Conservation (phyloP, 2,113 vertebrate species). For the Zingel zingel region DNA sequence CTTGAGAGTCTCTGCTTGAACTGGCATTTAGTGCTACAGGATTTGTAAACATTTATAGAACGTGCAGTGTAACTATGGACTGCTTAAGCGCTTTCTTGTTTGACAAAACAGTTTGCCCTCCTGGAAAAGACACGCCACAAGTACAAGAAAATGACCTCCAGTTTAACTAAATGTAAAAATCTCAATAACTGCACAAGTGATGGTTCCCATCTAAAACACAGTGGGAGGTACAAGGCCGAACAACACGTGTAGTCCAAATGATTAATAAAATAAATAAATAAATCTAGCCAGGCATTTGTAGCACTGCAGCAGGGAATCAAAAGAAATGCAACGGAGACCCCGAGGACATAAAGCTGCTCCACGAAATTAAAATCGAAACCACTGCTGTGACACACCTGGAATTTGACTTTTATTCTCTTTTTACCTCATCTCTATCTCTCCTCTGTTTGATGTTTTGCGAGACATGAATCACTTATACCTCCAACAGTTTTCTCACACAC, state of each 20-base stretch:
- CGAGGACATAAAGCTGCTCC: neutral
- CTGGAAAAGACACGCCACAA: neutral
- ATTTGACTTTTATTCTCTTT: conserved; percentile 10
- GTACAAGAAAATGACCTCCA: neutral
- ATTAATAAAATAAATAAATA: too few species aligned
- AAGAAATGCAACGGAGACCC: conserved; percentile 4
- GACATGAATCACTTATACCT: conserved; percentile 5
- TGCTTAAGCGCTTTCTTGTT: neutral
- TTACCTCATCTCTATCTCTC: neutral
- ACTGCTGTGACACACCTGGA: conserved; percentile 34
- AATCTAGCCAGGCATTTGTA: conserved; percentile 6
- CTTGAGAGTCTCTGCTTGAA: neutral
- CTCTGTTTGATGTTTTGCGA: conserved; percentile 35
- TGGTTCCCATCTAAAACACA: conserved; percentile 11
- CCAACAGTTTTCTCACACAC: conserved; percentile 4
- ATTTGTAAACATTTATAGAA: neutral
- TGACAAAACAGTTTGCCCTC: neutral
- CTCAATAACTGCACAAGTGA: neutral
- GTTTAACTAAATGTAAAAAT: conserved; percentile 1
- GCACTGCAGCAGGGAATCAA: conserved; percentile 19
- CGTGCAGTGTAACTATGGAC: neutral
- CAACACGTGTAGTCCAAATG: neutral
- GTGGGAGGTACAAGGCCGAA: conserved; percentile 15
- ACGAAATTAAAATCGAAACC: conserved; percentile 25
- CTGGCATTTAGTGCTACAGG: neutral